Base-by-base conservation (phyloP, 2,113 vertebrate species). In the Alligator mississippiensis region DNA sequence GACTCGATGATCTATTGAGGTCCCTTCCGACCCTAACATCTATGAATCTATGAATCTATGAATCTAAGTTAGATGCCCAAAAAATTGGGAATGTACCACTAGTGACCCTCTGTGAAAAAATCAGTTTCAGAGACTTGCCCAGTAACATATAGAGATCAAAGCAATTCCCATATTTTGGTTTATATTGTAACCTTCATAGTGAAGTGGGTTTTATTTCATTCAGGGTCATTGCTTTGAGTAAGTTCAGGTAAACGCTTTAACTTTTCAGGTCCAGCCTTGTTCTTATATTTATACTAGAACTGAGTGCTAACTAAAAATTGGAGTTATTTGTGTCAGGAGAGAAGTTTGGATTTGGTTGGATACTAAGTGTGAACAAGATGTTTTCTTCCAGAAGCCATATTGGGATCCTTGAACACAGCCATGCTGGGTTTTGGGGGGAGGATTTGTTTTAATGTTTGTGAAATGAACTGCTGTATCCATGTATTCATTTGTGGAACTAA, bases 251-350 rank as follows among this genome's bases (percentile, higher is more conserved):
- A 92, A 57, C 21, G 11, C 54, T 88, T 95, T 81, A 88, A 77
- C 84, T 75, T 95, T 58, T 21, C 58, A n/a, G 16, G 89, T 88
- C 17, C 38, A 82, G 6, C 82, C 75, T 85, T 91, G 87, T 84
- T 95, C 61, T 55, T 75, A 19, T 75, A 93, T 82, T 94, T 79
- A 12, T 87, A 80, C 87, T 27, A 10, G 64, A 93, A 80, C 34
- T 0, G 2, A 93, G 78, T 77, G 92, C 89, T 86, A 89, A 63
- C 64, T 94, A 91, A 47, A 47, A 47, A 94, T 77, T 90, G 89
- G 94, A 91, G 85, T 90, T 95, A 90, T 90, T 87, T 93, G 90
- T 96, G 91, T 87, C 87, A 97, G 91, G 94, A 97, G 94, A 96
- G 77, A 9, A 79, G 62, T 84, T 80, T 79, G 91, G 78, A 89